Conservation (phyloP, 2,888 invertebrate species). For the Lasioglossum calceatum region DNA sequence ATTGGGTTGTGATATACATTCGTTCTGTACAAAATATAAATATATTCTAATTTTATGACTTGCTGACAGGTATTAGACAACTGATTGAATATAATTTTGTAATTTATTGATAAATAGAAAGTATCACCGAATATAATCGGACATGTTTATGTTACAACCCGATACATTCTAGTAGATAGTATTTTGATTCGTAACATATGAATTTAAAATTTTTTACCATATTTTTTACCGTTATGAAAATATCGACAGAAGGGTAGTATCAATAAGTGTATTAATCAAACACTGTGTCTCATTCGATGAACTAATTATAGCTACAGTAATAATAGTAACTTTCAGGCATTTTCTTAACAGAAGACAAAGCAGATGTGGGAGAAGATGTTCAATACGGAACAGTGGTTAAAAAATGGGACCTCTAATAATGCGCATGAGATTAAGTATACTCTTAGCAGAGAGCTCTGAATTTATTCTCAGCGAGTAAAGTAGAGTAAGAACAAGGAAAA, state of each 20-base stretch:
- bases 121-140: background rate
- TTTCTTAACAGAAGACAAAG: background rate
- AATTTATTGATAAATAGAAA: background rate
- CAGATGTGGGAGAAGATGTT: background rate
- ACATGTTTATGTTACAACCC: background rate
- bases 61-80: background rate
- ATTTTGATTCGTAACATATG: background rate
- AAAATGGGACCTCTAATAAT: background rate
- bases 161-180: background rate
- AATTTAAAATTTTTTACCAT: background rate
- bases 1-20: no score
- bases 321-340: background rate
- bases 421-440: background rate
- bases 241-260: background rate
- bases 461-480: background rate
- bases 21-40: no score
- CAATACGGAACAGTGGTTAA: background rate
- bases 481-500: background rate
- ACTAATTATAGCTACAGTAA: background rate
- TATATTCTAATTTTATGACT: no score
- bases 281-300: background rate
- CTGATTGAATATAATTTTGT: background rate
- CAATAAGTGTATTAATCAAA: background rate
- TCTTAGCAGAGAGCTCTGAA: background rate
- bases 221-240: background rate